Evolutionary conservation across 2,113 vertebrate genomes (phyloP), one percentile per base, ranked within the genome.

Genomic region (Ursus arctos): DNA sequence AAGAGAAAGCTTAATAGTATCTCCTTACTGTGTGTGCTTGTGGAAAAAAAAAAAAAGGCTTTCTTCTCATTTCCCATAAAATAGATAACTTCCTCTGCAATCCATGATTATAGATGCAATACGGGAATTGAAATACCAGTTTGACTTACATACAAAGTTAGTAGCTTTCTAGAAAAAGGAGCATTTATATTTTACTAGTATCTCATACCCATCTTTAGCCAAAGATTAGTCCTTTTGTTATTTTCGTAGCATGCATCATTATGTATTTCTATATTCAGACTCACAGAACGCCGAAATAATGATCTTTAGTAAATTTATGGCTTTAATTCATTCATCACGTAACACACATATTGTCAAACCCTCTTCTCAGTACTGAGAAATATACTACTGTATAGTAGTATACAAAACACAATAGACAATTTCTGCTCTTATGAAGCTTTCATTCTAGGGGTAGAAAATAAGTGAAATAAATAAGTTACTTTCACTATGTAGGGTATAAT

Each of bases 141-240:
- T 79, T 72, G 53, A 88, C 51, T 76, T 81, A 18, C 19, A 28
- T 31, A 53, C 13, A 40, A 59, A 76, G 47, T 65, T 40, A 53
- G 18, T 15, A 49, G 24, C 88, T 79, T 88, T 76, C 67, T 94
- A 84, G 61, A 49, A 53, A 92, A 92, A 88, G 74, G 69, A 63
- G 9, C 14, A 11, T 71, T 77, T 77, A 22, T 26, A 55, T 36
- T 53, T 77, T 63, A 43, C 21, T 65, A 67, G 16, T 31, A 47
- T 43, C 71, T 76, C 21, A 43, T 28, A 19, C 7, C 16, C 15
- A 8, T 51, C 21, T 51, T 67, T 16, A 28, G 6, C 47, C 57
- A 31, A 15, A 40, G 2, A 80, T 26, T 49, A 51, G 10, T 26
- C 33, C 61, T 65, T 91, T 57, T 69, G n/a, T 61, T 81, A 26